Conservation (phyloP, 2,888 invertebrate species). For the Tiliacea aurago region DNA sequence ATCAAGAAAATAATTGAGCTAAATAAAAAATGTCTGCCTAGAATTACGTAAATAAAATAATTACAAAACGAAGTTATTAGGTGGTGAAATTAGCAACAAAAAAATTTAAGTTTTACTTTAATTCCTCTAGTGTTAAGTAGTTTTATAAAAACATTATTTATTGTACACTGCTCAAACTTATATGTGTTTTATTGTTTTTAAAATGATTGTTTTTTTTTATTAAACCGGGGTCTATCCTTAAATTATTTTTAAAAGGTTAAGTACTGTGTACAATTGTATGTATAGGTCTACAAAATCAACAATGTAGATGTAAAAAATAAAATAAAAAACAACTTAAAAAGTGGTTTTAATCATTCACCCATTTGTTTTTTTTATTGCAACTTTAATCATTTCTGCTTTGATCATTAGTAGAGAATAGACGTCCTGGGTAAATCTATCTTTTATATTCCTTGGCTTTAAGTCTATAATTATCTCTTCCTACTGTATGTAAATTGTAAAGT, state of each 20-base stretch:
- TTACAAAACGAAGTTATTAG: conserved; percentile 29
- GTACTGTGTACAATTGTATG: conserved; percentile 50
- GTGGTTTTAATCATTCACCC: conserved; percentile 51
- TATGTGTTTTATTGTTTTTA: conserved; percentile 69
- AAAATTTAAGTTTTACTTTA: conserved; percentile 56
- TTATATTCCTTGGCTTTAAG: conserved; percentile 41
- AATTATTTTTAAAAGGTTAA: conserved; percentile 33
- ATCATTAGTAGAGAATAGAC: conserved; percentile 41
- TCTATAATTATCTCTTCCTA: conserved; percentile 42
- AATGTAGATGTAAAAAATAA: conserved; percentile 46
- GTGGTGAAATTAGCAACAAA: conserved; percentile 53
- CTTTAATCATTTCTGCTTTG: conserved; percentile 6
- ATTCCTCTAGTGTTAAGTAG: conserved; percentile 75
- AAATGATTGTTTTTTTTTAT: conserved; percentile 59
- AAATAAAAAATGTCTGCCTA: conserved; percentile 40
- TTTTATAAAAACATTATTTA: conserved; percentile 79
- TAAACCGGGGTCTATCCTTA: conserved; percentile 57
- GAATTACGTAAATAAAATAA: conserved; percentile 39
- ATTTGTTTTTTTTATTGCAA: conserved; percentile 22
- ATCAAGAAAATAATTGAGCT: conserved; percentile 25
- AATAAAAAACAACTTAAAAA: conserved; percentile 45
- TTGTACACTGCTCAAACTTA: conserved; percentile 81
- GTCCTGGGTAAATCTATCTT: conserved; percentile 34
- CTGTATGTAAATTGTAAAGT: conserved; percentile 53
- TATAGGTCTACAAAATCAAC: conserved; percentile 52